A percentile compares a stretch with the other conserved stretches of the same genome.
Conservation (phyloP, 2,113 vertebrate genomes). For the Chrysemys picta region DNA sequence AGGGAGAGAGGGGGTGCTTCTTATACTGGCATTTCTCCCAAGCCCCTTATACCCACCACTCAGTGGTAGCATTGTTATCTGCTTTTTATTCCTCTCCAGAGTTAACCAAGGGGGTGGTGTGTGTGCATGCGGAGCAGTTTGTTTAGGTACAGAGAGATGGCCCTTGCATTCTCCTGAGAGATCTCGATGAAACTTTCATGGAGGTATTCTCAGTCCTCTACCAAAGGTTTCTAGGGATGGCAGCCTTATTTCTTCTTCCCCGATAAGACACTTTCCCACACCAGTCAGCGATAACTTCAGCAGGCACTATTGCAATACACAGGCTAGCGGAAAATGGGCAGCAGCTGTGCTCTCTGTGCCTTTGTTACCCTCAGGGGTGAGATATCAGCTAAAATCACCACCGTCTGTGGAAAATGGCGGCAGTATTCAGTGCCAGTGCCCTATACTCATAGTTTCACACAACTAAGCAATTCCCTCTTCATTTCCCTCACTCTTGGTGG, state of each 20-base stretch:
- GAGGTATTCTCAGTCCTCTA: not conserved
- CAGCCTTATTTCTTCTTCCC: not conserved
- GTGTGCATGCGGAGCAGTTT: not conserved
- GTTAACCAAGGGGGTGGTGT: not conserved
- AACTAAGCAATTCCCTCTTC: not conserved
- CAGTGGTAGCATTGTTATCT: not conserved
- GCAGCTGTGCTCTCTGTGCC: not conserved
- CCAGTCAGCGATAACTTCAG: not conserved
- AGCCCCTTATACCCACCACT: too few relatives aligned
- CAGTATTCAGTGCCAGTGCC: not conserved
- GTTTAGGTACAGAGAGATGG: not conserved
- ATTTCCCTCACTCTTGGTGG: not conserved
- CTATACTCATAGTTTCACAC: not conserved
- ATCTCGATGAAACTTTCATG: not conserved
- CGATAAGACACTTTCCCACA: not conserved
- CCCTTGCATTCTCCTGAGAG: not conserved
- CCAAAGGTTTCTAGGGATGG: not conserved
- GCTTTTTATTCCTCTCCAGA: not conserved
- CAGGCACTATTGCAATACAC: not conserved
- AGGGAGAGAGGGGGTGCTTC: too few relatives aligned
- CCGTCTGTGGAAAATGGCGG: not conserved
- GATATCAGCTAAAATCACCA: not conserved
- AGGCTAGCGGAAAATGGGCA: not conserved
- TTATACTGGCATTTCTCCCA: too few relatives aligned
- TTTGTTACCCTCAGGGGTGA: not conserved